Percentiles rank a stretch among this genome's conserved stretches.
phyloP scores from a whole-genome alignment of 2,888 invertebrate genomes.

The Phrixothrix hirtus region DNA sequence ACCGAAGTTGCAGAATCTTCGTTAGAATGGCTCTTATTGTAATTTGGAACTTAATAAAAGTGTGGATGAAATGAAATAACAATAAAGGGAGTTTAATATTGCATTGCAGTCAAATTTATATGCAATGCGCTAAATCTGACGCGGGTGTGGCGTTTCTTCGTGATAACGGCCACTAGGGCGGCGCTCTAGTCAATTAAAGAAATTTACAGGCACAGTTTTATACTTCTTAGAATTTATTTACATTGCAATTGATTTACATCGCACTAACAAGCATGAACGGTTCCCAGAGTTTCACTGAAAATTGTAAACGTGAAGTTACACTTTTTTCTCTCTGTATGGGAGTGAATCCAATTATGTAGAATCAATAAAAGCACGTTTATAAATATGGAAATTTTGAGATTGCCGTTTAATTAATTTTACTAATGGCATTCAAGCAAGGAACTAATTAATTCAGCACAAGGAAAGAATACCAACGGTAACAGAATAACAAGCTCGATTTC shows the following conservation, averaged over 20 bases:
- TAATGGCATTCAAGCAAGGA: no score
- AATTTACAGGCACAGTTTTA: slow-evolving; percentile 32
- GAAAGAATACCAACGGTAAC: slow-evolving; percentile 2
- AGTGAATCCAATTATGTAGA: no score
- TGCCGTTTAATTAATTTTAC: no score
- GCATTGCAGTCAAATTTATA: slow-evolving; percentile 31
- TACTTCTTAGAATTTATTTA: slow-evolving; percentile 29
- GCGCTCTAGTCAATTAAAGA: slow-evolving; percentile 33
- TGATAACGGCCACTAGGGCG: slow-evolving; percentile 30
- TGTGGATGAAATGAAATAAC: slow-evolving; percentile 28
- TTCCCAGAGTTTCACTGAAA: no score
- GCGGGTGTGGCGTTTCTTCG: slow-evolving; percentile 32
- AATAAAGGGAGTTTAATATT: slow-evolving; percentile 29
- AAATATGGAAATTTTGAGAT: no score
- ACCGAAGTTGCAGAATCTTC: slow-evolving; percentile 21
- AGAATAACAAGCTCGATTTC: slow-evolving; percentile 12
- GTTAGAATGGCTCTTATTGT: slow-evolving; percentile 26
- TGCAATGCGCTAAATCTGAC: slow-evolving; percentile 32
- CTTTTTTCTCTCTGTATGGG: no score
- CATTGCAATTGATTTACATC: slow-evolving; percentile 28
- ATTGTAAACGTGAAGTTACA: no score
- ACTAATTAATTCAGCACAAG: no score
- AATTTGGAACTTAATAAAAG: slow-evolving; percentile 31
- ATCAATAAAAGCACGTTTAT: no score
- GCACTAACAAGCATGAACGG: neutral